These are phyloP conservation scores for Silurus aristotelis DNA, from an alignment of 2,797 vertebrate genomes.

Conservation along the genomic window DNA sequence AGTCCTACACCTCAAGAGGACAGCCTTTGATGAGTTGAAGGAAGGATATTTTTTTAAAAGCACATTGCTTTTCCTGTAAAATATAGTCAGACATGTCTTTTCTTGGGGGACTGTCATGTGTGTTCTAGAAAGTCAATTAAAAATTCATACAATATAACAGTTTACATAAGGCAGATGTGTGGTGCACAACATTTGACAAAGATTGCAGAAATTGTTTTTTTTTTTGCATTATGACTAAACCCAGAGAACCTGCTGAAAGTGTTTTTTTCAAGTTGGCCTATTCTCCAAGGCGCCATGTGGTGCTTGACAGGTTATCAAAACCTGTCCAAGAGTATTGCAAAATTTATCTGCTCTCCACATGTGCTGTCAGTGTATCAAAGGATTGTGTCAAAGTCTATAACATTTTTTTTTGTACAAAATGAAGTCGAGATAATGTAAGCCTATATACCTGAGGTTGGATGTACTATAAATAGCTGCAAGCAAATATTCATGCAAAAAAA, in stretches of 20 bases:
- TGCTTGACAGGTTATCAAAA: conserved; percentile 61
- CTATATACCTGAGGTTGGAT: neutral
- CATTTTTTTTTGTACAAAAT: neutral
- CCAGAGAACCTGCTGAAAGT: conserved; percentile 47
- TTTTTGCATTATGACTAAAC: conserved; percentile 31
- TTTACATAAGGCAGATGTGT: conserved; percentile 6
- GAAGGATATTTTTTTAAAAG: conserved; percentile 49
- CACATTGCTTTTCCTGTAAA: conserved; percentile 36
- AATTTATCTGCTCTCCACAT: conserved; percentile 41
- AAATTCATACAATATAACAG: conserved; percentile 9
- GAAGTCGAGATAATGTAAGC: neutral
- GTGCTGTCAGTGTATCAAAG: conserved; percentile 50
- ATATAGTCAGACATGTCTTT: neutral
- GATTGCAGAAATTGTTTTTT: conserved; percentile 25
- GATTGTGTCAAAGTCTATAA: conserved; percentile 37
- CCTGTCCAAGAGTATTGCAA: conserved; percentile 55
- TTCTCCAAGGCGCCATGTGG: conserved; percentile 45
- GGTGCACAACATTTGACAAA: conserved; percentile 53
- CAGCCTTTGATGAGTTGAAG: conserved; percentile 50
- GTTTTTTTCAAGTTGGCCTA: conserved; percentile 48
- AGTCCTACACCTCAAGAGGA: conserved; percentile 48
- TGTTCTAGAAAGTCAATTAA: neutral
- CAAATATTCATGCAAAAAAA: neutral
- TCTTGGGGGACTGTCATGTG: neutral
- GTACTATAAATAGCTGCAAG: neutral